Base-by-base conservation (phyloP, 2,888 invertebrate genomes). In the Nesidiocoris tenuis region DNA sequence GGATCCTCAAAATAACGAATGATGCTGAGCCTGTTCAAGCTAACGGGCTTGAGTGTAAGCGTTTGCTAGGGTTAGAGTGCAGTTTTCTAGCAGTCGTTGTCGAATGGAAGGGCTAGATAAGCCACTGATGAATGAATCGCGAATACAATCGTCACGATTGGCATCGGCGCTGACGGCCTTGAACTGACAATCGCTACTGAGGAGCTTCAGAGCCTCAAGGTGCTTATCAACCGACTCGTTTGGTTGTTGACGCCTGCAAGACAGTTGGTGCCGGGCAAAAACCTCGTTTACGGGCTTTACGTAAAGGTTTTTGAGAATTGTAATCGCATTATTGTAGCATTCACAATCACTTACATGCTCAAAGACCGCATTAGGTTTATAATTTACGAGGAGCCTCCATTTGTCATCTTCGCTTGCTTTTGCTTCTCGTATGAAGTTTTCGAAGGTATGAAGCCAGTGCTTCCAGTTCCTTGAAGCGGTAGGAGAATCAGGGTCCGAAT, bases 281-380 rank as follows among this genome's bases (percentile, higher is more conserved):
- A 61, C 55, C 56, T 67, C 67, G 21, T 67, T 67, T 7, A 67
- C 67, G 5, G 67, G 67, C 23, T 67, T 67, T 5, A 67, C 67
- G 19, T 61, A 67, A 5, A n/a, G 5, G 23, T 16, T 17, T 9
- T 19, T 7, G 17, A 67, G 56, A 5, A 17, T 9, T 3, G 54
- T 18, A 17, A 67, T 25, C 12, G 67, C 67, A 16, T 67, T 55
- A 9, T 17, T 55, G 17, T 19, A 55, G 7, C 55, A 59, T 61
- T 5, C 55, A 19, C n/a, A 68, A 2, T 68, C 2, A 68, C 56
- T 68, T 17, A 68, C 24, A 17, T 65, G 61, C 9, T 18, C n/a
- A 17, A 12, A 61, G 17, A 61, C 17, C 9, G 9, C 18, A 17
- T 9, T 9, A 61, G 12, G 9, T 19, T 21, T 23, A 23, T 19